Evolutionary conservation across 2,888 invertebrate genomes (phyloP).

Genomic region (Caenorhabditis plicata): DNA sequence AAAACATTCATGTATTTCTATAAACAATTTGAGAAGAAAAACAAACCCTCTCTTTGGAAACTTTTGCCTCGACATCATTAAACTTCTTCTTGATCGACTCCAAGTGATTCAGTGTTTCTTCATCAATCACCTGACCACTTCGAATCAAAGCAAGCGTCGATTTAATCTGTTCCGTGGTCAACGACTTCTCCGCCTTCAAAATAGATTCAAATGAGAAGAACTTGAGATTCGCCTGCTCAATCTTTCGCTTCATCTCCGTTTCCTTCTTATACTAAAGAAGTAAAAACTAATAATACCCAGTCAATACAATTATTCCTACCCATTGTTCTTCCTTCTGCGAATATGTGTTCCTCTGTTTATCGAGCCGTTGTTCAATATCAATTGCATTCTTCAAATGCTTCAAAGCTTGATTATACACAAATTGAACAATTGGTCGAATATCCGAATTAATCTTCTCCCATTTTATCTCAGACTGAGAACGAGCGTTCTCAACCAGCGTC

Average conservation of each 20-base stretch:
- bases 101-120: conserved; percentile 10
- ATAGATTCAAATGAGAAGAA: background rate
- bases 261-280: conserved; percentile 15
- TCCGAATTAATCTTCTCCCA: conserved; percentile 27
- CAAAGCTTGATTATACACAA: conserved; percentile 1
- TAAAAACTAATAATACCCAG: too few species aligned
- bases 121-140: conserved; percentile 10
- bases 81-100: conserved; percentile 26
- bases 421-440: conserved; percentile 4
- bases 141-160: conserved; percentile 16
- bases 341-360: conserved; percentile 4
- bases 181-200: background rate
- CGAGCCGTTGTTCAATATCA: conserved; percentile 15
- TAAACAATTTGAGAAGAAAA: background rate
- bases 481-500: conserved; percentile 11
- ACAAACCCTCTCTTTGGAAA: conserved; percentile 26
- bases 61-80: conserved; percentile 19
- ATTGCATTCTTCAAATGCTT: conserved; percentile 12
- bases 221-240: background rate
- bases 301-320: too few species aligned
- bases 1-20: background rate
- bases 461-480: conserved; percentile 1
- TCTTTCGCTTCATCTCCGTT: conserved; percentile 12
- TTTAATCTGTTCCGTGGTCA: too few species aligned
- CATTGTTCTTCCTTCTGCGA: conserved; percentile 5